Percentiles rank a stretch among this genome's conserved stretches.
Conservation (phyloP, 1,140 invertebrate species). For the Rhynchophorus ferrugineus region DNA sequence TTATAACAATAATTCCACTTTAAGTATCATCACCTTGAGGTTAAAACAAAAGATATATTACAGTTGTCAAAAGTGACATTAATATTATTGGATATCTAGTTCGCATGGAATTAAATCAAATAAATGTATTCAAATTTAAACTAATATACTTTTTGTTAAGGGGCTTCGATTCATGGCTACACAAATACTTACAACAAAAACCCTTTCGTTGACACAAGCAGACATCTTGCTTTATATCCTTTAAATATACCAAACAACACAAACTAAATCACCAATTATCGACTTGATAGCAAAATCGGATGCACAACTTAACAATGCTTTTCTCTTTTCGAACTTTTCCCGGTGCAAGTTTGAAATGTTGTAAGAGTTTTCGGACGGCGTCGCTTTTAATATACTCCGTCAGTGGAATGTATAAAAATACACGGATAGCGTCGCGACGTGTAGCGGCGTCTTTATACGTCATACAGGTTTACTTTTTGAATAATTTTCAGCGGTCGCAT, state of each 20-base stretch:
- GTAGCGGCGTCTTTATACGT: conserved; percentile 5
- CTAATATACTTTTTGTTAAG: too few relatives aligned
- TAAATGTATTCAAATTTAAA: too few relatives aligned
- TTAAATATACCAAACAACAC: neutral
- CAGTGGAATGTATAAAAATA: conserved; percentile 11
- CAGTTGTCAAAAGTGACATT: too few relatives aligned
- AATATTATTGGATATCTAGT: too few relatives aligned
- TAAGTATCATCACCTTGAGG: too few relatives aligned
- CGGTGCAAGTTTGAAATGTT: conserved; percentile 6
- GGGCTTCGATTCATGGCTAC: too few relatives aligned
- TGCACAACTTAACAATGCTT: neutral
- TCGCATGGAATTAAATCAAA: too few relatives aligned
- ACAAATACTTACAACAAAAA: too few relatives aligned
- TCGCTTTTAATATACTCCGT: conserved; percentile 7
- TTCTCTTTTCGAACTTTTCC: conserved; percentile 5
- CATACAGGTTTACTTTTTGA: conserved; percentile 2
- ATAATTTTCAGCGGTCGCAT: neutral
- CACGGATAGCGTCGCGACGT: conserved; percentile 6
- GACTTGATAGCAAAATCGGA: neutral
- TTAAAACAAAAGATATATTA: too few relatives aligned
- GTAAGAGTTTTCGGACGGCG: conserved; percentile 6
- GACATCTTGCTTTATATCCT: neutral
- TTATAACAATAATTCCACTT: too few relatives aligned
- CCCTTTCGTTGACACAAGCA: too few relatives aligned
- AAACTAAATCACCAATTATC: neutral